Base-by-base conservation (phyloP, 2,797 vertebrate species). In the Clamator glandarius region DNA sequence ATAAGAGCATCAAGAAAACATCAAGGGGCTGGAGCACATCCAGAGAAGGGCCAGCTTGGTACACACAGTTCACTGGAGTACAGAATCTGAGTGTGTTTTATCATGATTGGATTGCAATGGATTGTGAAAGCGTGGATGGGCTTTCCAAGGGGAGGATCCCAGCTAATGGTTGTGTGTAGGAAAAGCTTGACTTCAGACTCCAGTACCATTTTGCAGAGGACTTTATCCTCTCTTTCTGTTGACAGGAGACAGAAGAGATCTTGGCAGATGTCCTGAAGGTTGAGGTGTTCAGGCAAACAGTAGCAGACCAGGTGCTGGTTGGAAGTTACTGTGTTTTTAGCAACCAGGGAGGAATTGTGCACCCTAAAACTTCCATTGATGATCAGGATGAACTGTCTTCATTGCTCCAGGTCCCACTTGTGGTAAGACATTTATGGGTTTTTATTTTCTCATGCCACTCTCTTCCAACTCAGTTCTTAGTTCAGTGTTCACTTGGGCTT, bases 381-480 rank as follows among this genome's bases (percentile, higher is more conserved):
- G 99, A 99, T 96, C 99, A 99, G 96, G 99, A 99, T 80, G 99
- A 99, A 89, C 97, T 99, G 73, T 99, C 99, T 3, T 99, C 99
- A 4, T 98, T 99, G 92, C 98, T 99, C 15, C 99, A 99, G 92
- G 99, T 99, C 24, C 99, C 99, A 6, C 98, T 99, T 0, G 99
- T 99, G 98, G 99, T 99, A 98, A 98, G 99, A 67, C 74, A 5
- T 93, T 63, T 58, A 12, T 55, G 63, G 28, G 31, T 12, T 68
- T 87, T 15, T 63, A 41, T 51, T 75, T 83, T 80, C 15, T 87
- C 23, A 77, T 57, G 25, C 54, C 8, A 2, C 63, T 76, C 29
- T 39, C 31, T 84, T 48, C 57, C 57, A 51, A 3, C 29, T 24
- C 36, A 9, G 4, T 69, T 57, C 66, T 77, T 52, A 36, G 24